Conservation (phyloP, 2,113 vertebrate genomes). For the Calidris pygmaea region DNA sequence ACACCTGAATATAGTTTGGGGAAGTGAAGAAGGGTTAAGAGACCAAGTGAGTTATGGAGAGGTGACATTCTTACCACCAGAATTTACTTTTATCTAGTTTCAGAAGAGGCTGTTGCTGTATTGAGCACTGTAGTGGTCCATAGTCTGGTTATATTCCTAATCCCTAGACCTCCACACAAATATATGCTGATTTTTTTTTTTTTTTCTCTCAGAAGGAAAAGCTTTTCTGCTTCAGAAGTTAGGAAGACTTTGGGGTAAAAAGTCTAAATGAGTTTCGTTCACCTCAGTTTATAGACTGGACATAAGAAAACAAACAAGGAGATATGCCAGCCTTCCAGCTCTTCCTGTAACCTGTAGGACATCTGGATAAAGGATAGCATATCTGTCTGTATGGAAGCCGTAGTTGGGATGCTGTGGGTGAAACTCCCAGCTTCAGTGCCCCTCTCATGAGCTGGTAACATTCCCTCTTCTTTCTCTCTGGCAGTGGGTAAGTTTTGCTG, state of each 20-base stretch:
- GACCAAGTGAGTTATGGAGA: background rate
- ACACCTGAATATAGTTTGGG: background rate
- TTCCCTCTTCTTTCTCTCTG: background rate
- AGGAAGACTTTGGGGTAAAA: background rate
- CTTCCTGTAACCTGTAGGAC: background rate
- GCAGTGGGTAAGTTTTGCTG: background rate
- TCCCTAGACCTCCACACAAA: background rate
- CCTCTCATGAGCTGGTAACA: background rate
- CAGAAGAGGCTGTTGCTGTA: background rate
- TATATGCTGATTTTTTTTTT: background rate
- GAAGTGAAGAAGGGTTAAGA: background rate
- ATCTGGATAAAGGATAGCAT: background rate
- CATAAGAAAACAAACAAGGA: background rate
- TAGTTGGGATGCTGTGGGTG: background rate
- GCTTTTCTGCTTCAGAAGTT: background rate
- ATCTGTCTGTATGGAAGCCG: background rate
- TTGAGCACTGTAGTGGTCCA: rapidly evolving
- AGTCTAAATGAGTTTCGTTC: background rate
- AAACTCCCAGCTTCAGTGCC: background rate
- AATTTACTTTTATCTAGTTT: background rate
- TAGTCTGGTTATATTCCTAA: background rate
- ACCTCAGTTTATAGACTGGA: background rate
- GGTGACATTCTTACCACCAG: background rate
- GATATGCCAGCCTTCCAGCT: background rate
- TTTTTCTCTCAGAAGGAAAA: background rate